phyloP scores from a whole-genome alignment of 2,113 vertebrate genomes.

The Alligator mississippiensis region DNA sequence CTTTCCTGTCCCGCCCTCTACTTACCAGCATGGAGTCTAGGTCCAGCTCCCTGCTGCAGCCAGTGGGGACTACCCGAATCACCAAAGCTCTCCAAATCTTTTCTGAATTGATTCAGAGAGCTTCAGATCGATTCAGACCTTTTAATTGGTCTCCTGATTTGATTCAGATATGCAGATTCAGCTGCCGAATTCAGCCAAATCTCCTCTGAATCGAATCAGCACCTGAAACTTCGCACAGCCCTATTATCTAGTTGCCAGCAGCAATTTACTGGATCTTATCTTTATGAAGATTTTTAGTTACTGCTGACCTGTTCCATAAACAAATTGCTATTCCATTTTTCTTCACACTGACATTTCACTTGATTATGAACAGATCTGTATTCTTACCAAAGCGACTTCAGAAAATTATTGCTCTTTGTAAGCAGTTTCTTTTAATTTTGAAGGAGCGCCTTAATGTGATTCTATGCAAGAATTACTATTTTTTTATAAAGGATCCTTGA shows the following conservation, averaged over 20 bases:
- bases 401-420: not conserved
- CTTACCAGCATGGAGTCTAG: too few species aligned
- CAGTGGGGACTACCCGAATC: too few species aligned
- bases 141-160: too few species aligned
- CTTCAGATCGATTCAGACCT: too few species aligned
- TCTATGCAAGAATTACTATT: not conserved
- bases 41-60: too few species aligned
- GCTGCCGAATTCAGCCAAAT: too few species aligned
- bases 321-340: not conserved
- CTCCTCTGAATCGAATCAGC: too few species aligned
- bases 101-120: too few species aligned
- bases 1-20: too few species aligned
- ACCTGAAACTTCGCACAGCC: not conserved
- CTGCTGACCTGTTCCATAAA: not conserved
- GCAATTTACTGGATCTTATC: rapidly evolving
- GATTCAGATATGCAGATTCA: too few species aligned
- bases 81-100: too few species aligned
- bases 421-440: not conserved
- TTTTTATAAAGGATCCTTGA: not conserved
- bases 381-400: not conserved
- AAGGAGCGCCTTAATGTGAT: not conserved
- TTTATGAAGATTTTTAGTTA: not conserved
- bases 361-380: not conserved
- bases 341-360: not conserved
- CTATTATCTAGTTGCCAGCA: not conserved